A percentile compares a stretch with the other conserved stretches of the same genome.
Conservation (phyloP, 2,888 invertebrate genomes). For the Sarcophaga subvicina region DNA sequence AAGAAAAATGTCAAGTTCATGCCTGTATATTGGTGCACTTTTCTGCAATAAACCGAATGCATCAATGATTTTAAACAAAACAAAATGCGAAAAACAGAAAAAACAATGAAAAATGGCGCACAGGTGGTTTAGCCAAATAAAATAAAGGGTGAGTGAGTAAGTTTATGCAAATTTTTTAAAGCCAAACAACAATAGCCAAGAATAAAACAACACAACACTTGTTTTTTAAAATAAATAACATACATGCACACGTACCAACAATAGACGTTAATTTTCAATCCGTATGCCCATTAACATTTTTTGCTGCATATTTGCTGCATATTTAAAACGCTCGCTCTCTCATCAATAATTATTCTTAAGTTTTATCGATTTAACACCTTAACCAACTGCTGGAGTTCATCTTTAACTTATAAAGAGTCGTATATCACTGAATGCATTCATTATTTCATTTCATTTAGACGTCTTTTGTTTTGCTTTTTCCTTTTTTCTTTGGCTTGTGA, state of each 20-base stretch:
- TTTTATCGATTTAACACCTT: slow-evolving; percentile 22
- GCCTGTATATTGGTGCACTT: not conserved
- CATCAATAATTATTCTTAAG: not conserved
- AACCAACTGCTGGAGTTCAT: not conserved
- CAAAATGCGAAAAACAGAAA: not conserved
- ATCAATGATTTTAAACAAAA: slow-evolving; percentile 29
- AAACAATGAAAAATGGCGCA: not conserved
- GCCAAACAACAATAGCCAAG: not conserved
- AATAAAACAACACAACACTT: not conserved
- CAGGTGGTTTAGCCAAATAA: slow-evolving; percentile 24
- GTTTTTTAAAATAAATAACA: not conserved
- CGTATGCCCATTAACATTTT: no score
- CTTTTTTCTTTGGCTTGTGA: not conserved
- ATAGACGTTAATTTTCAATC: no score
- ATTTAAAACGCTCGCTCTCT: not conserved
- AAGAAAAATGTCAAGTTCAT: slow-evolving; percentile 45
- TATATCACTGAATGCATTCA: slow-evolving; percentile 24
- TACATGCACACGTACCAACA: no score
- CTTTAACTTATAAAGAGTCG: not conserved
- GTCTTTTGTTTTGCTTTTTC: not conserved
- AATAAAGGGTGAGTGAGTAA: not conserved
- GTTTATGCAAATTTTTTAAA: not conserved
- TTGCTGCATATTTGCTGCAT: no score
- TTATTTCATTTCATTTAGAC: slow-evolving; percentile 2
- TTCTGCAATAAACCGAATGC: slow-evolving; percentile 27